Conservation (phyloP, 2,113 vertebrate genomes). For the Sinocyclocheilus anophthalmus region DNA sequence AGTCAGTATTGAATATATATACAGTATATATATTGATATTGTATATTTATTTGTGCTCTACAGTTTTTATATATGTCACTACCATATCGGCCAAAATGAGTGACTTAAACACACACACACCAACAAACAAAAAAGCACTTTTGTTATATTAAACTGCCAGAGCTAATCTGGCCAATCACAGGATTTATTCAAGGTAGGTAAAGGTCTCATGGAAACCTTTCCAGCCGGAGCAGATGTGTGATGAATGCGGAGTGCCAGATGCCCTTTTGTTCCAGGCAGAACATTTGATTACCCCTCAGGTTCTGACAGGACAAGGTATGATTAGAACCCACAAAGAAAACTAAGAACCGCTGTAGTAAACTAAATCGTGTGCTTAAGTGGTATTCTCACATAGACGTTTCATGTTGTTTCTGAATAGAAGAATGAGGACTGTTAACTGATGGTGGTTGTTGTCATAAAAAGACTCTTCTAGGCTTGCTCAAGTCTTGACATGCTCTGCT, state of each 20-base stretch:
- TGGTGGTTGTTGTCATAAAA: not conserved
- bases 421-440: not conserved
- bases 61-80: no score
- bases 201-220: slow-evolving; percentile 52
- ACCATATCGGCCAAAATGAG: not conserved
- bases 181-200: slow-evolving; percentile 33
- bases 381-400: not conserved
- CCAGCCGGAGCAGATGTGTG: slow-evolving; percentile 53
- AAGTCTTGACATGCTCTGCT: slow-evolving; percentile 19
- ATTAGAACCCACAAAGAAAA: slow-evolving; percentile 25
- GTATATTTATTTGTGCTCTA: not conserved
- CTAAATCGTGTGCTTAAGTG: not conserved
- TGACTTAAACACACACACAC: not conserved
- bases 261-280: slow-evolving; percentile 55
- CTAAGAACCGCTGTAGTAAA: not conserved
- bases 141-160: not conserved
- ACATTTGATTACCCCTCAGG: slow-evolving; percentile 50
- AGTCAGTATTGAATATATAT: not conserved
- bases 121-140: not conserved
- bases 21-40: not conserved
- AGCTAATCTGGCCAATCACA: not conserved
- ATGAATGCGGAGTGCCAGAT: slow-evolving; percentile 54
- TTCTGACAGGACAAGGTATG: slow-evolving; percentile 34
- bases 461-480: not conserved
- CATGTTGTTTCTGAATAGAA: slow-evolving; percentile 1